Evolutionary conservation across 2,113 vertebrate species (phyloP).

Genomic region (Caranx melampygus): DNA sequence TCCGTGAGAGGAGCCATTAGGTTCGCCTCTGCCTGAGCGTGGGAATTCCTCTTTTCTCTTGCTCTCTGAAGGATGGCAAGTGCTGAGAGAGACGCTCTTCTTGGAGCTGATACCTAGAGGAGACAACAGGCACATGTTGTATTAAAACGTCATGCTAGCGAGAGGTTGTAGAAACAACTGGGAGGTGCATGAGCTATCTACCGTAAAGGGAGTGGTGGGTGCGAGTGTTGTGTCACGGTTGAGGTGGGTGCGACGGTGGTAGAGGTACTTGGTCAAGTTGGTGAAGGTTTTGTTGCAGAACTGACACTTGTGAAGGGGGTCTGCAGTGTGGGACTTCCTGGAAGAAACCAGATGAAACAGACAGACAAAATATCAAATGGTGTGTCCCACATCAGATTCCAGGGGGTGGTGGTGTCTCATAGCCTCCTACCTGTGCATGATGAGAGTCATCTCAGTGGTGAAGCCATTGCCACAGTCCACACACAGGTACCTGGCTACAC

Average conservation of each 20-base stretch:
- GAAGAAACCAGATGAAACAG: slow-evolving; percentile 25
- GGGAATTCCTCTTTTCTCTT: slow-evolving; percentile 64
- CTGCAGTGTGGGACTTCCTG: slow-evolving; percentile 89
- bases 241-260: slow-evolving; percentile 90
- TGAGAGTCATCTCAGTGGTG: slow-evolving; percentile 90
- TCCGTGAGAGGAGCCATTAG: slow-evolving; percentile 63
- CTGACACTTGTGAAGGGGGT: slow-evolving; percentile 90
- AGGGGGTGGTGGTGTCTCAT: not conserved
- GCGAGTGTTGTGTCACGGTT: slow-evolving; percentile 69
- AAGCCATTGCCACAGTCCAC: slow-evolving; percentile 92
- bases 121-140: slow-evolving; percentile 17
- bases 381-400: too few species aligned
- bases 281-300: slow-evolving; percentile 92
- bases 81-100: slow-evolving; percentile 68
- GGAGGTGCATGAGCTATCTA: slow-evolving; percentile 19
- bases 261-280: slow-evolving; percentile 96
- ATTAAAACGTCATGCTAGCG: not conserved
- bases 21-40: slow-evolving; percentile 11
- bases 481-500: slow-evolving; percentile 90
- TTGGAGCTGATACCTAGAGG: slow-evolving; percentile 76
- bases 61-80: slow-evolving; percentile 73
- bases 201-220: slow-evolving; percentile 32
- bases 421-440: slow-evolving; percentile 86
- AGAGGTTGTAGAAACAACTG: not conserved
- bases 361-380: too few species aligned